Evolutionary conservation across 2,113 vertebrate species (phyloP), one percentile per base, ranked within the genome.

Genomic region (Anoura caudifer): DNA sequence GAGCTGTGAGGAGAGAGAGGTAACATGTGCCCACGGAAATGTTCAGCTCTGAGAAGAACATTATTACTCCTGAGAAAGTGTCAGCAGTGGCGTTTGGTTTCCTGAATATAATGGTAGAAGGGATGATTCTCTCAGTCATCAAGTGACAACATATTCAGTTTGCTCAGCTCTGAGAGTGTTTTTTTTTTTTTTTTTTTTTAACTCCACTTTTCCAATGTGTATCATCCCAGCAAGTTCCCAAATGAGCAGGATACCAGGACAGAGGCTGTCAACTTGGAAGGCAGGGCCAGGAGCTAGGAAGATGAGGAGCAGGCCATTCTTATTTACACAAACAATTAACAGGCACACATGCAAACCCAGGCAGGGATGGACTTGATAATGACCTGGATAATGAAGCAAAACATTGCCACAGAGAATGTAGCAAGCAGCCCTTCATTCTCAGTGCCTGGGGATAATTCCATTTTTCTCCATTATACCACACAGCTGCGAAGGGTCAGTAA

Each of bases 321-420:
- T 92, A 47, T 73, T 70, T 47, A 72, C 59, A 82, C 85, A 63
- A n/a, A 72, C 59, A 65, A 41, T 59, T 67, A 77, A 45, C 20
- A 24, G 24, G 36, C 61, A 92, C 31, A 52, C 7, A 52, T n/a
- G 52, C 15, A 24, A n/a, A 63, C 83, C 80, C 45, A 5, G 45
- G 7, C 65, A 31, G 63, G 69, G 70, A 26, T 61, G 54, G 52
- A 4, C 65, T 77, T 4, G 20, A 19, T n/a, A 50, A 56, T 52
- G 38, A n/a, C 36, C 69, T 36, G 50, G 88, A 28, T 2, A 22
- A 47, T 19, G 50, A 45, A 19, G 63, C 20, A 26, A 77, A 28
- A 16, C 33, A 8, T 16, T 24, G 45, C 77, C 1, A 4, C 17
- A 28, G 54, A 77, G 38, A n/a, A 56, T 1, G 12, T 33, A 87